Evolutionary conservation across 2,113 vertebrate species (phyloP), one percentile per base, ranked within the genome.

Genomic region (Sinocyclocheilus anophthalmus): DNA sequence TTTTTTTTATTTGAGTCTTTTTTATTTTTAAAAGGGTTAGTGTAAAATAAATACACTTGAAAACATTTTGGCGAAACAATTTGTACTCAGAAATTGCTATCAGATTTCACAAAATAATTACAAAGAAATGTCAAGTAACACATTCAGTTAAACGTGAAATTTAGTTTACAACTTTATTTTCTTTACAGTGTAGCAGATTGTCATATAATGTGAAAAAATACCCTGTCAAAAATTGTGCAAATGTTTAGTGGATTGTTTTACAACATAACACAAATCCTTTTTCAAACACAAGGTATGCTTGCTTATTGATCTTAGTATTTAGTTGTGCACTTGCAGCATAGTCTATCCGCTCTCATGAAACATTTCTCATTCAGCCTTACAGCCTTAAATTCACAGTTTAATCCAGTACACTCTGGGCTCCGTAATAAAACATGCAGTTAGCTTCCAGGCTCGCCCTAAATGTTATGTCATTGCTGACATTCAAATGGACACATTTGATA

Each of bases 401-500:
- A 50, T 45, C 37, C 55, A 45, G 11, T 63, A 39, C 33, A 80
- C 69, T 55, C 69, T 6, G 0, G 33, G 50, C 81, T 73, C 69
- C 22, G 24, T 73, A 37, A 85, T 89, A 57, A 59, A 87, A 76
- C 76, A 81, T 53, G 39, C 16, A 10, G 55, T 85, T 79, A 48
- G 37, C 83, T 89, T 83, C 22, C 83, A 85, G 67, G 45, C 83
- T 61, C 75, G 83, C 82, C 80, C 70, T 33, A 76, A 88, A 86
- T 73, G 87, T 88, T 85, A 81, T 84, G 63, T 65, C 85, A 76
- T 76, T 50, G 65, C 86, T 90, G 76, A 88, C 88, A 88, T 76
- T 88, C 55, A 88, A 89, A 88, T 85, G 83, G 88, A 87, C 86
- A 84, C 69, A 87, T 91, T 85, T 90, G 84, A 83, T 84, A 86